A percentile compares a stretch with the other conserved stretches of the same genome.
phyloP scores from a whole-genome alignment of 2,888 invertebrate species.

The Junonia oenone region DNA sequence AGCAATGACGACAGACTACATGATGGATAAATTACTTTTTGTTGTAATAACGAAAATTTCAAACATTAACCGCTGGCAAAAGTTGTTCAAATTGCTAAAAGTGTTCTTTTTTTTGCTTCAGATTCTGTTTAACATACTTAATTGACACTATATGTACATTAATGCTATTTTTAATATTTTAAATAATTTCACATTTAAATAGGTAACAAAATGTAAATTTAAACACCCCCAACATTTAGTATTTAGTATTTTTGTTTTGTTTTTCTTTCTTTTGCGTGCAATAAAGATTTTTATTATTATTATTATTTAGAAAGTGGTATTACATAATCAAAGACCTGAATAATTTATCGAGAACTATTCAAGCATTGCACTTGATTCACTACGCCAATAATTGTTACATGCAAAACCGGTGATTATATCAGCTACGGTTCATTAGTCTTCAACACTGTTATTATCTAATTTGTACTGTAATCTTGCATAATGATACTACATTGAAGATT shows the following conservation, averaged over 20 bases:
- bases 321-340: not conserved
- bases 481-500: not conserved
- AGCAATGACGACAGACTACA: too few relatives aligned
- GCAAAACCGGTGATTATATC: not conserved
- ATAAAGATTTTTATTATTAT: too few relatives aligned
- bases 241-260: not conserved
- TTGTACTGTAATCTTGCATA: not conserved
- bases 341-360: not conserved
- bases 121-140: too few relatives aligned
- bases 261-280: not conserved
- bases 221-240: not conserved
- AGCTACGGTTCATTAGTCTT: not conserved
- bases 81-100: too few relatives aligned
- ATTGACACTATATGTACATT: too few relatives aligned
- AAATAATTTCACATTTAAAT: too few relatives aligned
- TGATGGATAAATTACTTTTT: too few relatives aligned
- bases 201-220: too few relatives aligned
- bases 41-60: too few relatives aligned
- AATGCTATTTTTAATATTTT: too few relatives aligned
- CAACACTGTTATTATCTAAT: not conserved
- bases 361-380: not conserved
- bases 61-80: too few relatives aligned
- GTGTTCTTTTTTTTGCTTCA: too few relatives aligned
- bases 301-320: not conserved
- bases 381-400: conserved; percentile 3